These are phyloP conservation scores for Drosophila paramelanica DNA, from an alignment of 2,888 invertebrate species.

Conservation along the genomic window DNA sequence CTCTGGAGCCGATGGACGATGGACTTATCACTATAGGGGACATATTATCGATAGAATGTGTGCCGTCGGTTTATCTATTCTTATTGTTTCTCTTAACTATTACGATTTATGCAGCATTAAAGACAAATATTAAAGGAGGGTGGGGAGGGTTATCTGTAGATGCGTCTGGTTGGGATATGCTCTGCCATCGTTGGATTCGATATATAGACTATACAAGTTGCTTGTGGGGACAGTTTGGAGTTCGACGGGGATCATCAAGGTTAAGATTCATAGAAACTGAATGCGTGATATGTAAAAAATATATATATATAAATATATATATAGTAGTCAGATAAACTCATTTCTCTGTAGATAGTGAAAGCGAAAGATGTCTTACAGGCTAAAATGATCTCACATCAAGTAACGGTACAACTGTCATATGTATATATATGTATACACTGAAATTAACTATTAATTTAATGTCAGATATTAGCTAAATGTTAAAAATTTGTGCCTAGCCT, in stretches of 20 bases:
- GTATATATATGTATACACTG: constrained; percentile 1
- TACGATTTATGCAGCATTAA: constrained; percentile 23
- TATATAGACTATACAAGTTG: constrained; percentile 24
- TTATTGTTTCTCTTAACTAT: constrained; percentile 17
- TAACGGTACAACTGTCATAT: constrained; percentile 25
- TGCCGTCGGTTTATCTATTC: constrained; percentile 14
- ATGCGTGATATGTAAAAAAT: constrained; percentile 53
- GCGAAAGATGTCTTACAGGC: constrained; percentile 16
- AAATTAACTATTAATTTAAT: constrained; percentile 39
- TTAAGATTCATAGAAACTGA: constrained; percentile 35
- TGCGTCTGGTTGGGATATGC: constrained; percentile 58
- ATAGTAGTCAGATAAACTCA: constrained; percentile 19
- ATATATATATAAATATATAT: constrained; percentile 7
- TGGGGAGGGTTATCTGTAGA: not conserved
- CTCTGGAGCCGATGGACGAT: constrained; percentile 21
- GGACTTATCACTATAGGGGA: constrained; percentile 16
- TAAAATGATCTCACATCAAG: constrained; percentile 38
- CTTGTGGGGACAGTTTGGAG: constrained; percentile 32
- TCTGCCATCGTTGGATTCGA: constrained; percentile 58
- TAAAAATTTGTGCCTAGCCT: constrained; percentile 67
- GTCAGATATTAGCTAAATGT: constrained; percentile 52
- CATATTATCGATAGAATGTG: constrained; percentile 24
- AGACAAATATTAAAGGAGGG: constrained; percentile 36
- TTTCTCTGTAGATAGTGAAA: constrained; percentile 12
- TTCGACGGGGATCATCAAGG: not conserved